Base-by-base conservation (phyloP, 2,797 vertebrate genomes). In the Zenarchopterus dispar region DNA sequence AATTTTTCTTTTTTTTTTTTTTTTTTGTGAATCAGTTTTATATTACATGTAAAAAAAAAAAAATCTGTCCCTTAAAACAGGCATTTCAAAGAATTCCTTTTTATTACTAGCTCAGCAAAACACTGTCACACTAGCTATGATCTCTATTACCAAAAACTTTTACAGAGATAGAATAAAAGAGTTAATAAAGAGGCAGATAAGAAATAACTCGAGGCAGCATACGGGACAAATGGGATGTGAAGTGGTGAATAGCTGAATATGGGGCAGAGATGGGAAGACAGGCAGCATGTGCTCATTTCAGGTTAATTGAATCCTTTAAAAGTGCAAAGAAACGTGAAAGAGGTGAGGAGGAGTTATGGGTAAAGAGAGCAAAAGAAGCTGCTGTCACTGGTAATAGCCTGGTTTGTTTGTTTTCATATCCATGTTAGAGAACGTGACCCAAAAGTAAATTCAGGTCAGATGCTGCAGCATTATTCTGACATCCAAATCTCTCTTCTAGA, bases 261-360 rank as follows among this genome's bases (percentile, higher is more conserved):
- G 67, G 78, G 64, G 59, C 72, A 73, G 69, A 81, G 65, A 56
- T 21, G 18, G 63, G 44, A 62, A 70, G 75, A 84, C 33, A 45
- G 76, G 54, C 75, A 19, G 52, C 52, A 66, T 84, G 61, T 73
- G 81, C 84, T 88, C 75, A 77, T 84, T 88, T 80, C 72, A 80
- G 84, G 84, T 88, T 87, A 89, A 89, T 83, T 87, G 81, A 88
- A 82, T 86, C 73, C 68, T 89, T 89, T 85, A 77, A 89, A 84
- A 85, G 81, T 56, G 81, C 76, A 84, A 79, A 83, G 79, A 83
- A 70, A 77, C n/a, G 41, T 79, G 74, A 75, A 68, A 77, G 60
- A 75, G 61, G 65, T 68, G 58, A 73, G 62, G 10, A n/a, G 50
- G 67, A 67, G 68, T 55, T 56, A 66, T 59, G 75, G 44, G 68